A percentile compares a stretch with the other conserved stretches of the same genome.
These are phyloP conservation scores for Pangasius krempfi DNA, from an alignment of 2,797 vertebrate genomes.

Conservation along the genomic window DNA sequence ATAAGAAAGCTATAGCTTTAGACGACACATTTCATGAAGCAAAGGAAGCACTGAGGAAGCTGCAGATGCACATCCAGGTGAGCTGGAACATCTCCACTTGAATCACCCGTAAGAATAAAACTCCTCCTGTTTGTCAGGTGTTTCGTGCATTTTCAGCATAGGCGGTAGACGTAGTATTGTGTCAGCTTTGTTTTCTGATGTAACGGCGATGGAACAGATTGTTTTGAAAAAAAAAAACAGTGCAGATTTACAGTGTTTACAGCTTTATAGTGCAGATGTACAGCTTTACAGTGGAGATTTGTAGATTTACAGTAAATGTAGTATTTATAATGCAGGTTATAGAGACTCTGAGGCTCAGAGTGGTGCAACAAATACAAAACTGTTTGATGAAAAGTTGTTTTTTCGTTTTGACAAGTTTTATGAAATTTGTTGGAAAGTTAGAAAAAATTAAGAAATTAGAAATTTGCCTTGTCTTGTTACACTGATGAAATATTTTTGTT, in stretches of 20 bases:
- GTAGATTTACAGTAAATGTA: neutral
- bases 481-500: slow-evolving; percentile 94
- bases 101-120: neutral
- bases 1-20: slow-evolving; percentile 87
- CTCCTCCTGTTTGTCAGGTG: neutral
- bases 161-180: neutral
- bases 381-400: neutral
- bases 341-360: neutral
- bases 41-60: slow-evolving; percentile 87
- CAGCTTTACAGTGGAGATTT: no score
- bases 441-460: neutral
- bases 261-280: neutral
- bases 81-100: slow-evolving; percentile 71
- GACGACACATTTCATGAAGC: slow-evolving; percentile 89
- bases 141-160: neutral
- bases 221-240: neutral
- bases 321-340: neutral
- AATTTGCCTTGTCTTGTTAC: slow-evolving; percentile 79
- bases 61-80: slow-evolving; percentile 94
- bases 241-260: neutral
- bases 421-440: neutral
- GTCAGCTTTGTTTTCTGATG: neutral
- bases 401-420: neutral
- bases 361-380: neutral
- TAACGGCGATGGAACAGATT: neutral